Conservation (phyloP, 2,113 vertebrate genomes). For the Oncorhynchus kisutch region DNA sequence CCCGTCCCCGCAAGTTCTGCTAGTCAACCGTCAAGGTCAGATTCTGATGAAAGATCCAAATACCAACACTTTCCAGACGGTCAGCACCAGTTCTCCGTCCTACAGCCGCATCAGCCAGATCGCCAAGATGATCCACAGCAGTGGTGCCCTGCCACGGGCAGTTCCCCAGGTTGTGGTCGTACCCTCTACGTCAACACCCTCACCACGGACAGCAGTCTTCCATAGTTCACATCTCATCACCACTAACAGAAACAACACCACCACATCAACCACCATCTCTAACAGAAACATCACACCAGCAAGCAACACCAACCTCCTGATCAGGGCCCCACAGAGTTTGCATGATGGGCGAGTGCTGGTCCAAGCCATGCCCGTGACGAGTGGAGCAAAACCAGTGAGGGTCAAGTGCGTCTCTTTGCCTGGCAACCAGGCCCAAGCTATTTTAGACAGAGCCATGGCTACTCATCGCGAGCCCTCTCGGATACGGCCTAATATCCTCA, state of each 20-base stretch:
- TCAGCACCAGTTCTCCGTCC: constrained; percentile 59
- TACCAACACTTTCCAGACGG: constrained; percentile 66
- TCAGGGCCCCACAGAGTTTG: neutral
- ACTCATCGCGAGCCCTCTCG: constrained; percentile 35
- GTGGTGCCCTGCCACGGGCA: constrained; percentile 45
- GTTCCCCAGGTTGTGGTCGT: constrained; percentile 58
- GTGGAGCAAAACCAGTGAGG: neutral
- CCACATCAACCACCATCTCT: neutral
- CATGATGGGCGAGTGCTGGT: constrained; percentile 48
- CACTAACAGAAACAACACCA: constrained; percentile 16
- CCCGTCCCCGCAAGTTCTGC: constrained; percentile 74
- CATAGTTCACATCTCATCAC: constrained; percentile 33
- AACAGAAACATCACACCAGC: neutral
- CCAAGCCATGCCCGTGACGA: constrained; percentile 51
- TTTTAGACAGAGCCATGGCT: constrained; percentile 66
- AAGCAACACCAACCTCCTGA: constrained; percentile 10
- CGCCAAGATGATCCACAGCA: constrained; percentile 69
- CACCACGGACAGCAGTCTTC: constrained; percentile 7
- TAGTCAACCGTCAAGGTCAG: constrained; percentile 84
- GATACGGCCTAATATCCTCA: constrained; percentile 45
- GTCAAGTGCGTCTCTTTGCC: constrained; percentile 16
- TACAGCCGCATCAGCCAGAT: constrained; percentile 73
- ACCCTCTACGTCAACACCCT: neutral
- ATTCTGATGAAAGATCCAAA: constrained; percentile 80
- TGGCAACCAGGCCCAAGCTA: constrained; percentile 48